Conservation (phyloP, 2,797 vertebrate genomes). For the Novumbra hubbsi region DNA sequence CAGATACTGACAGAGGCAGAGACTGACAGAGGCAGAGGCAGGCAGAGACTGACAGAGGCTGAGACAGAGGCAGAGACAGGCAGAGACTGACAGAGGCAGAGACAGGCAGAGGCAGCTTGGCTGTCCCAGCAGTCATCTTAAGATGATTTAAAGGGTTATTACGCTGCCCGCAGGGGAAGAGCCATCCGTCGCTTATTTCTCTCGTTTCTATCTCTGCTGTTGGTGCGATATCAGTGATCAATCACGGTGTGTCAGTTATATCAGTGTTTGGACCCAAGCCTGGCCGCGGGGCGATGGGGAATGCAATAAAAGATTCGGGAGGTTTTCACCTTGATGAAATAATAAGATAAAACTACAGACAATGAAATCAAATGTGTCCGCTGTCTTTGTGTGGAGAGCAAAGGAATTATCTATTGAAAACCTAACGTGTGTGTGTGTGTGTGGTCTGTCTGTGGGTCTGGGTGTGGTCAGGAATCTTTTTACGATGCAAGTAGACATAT, state of each 20-base stretch:
- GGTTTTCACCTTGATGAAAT: slow-evolving; percentile 48
- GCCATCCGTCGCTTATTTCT: slow-evolving; percentile 40
- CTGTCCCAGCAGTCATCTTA: slow-evolving; percentile 55
- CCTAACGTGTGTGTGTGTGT: slow-evolving; percentile 18
- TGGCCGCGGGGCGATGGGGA: slow-evolving; percentile 52
- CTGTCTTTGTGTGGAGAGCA: slow-evolving; percentile 42
- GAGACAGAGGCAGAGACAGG: slow-evolving; percentile 16
- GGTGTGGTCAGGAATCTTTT: not conserved
- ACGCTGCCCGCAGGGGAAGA: slow-evolving; percentile 50
- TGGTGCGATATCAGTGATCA: slow-evolving; percentile 45
- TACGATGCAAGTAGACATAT: not conserved
- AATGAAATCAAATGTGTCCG: slow-evolving; percentile 44
- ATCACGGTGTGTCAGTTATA: slow-evolving; percentile 40
- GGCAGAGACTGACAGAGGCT: not conserved
- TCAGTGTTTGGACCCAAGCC: slow-evolving; percentile 11
- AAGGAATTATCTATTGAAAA: slow-evolving; percentile 39
- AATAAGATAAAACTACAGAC: slow-evolving; percentile 37
- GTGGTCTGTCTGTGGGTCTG: slow-evolving; percentile 25
- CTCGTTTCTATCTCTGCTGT: slow-evolving; percentile 21
- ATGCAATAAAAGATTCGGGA: slow-evolving; percentile 45
- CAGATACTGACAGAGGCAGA: not conserved
- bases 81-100: not conserved
- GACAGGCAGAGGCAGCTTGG: slow-evolving; percentile 54
- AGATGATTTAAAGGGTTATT: slow-evolving; percentile 69
- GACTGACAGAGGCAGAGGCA: not conserved